A percentile compares a stretch with the other conserved stretches of the same genome.
Conservation (phyloP, 2,797 vertebrate genomes). For the Mus spretus region DNA sequence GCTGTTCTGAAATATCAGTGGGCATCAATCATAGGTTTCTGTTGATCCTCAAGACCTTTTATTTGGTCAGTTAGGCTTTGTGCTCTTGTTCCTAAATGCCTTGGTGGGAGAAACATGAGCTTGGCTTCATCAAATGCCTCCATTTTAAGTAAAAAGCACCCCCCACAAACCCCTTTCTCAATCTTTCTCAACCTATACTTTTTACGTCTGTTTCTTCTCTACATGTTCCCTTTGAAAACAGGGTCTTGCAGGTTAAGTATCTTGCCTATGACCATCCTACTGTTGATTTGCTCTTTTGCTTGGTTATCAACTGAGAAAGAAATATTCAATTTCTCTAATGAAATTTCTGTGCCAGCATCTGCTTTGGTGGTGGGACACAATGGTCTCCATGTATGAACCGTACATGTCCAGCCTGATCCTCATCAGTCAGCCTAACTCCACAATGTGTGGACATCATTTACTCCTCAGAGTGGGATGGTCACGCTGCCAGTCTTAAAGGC, state of each 20-base stretch:
- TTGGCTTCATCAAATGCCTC: slow-evolving; percentile 68
- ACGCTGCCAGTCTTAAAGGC: not conserved
- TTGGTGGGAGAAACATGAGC: slow-evolving; percentile 70
- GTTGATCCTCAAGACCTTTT: slow-evolving; percentile 52
- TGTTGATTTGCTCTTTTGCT: slow-evolving; percentile 64
- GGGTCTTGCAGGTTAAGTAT: not conserved
- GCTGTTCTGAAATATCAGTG: slow-evolving; percentile 40
- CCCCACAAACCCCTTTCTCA: no score
- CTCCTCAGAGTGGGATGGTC: not conserved
- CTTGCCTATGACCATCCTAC: slow-evolving; percentile 29
- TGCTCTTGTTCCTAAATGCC: slow-evolving; percentile 71
- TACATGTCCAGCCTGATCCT: slow-evolving; percentile 52
- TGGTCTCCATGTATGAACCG: slow-evolving; percentile 46
- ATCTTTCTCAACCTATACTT: not conserved
- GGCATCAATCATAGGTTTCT: slow-evolving; percentile 68
- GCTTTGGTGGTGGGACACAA: slow-evolving; percentile 59
- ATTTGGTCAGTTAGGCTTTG: slow-evolving; percentile 65
- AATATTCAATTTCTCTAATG: slow-evolving; percentile 75
- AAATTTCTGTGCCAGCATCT: slow-evolving; percentile 66
- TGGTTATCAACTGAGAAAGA: slow-evolving; percentile 74
- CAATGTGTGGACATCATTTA: not conserved
- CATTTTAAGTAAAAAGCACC: slow-evolving; percentile 60
- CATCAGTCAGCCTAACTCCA: not conserved
- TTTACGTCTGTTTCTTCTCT: not conserved
- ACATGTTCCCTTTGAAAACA: not conserved